These are phyloP conservation scores for Pegoplata infirma DNA, from an alignment of 2,888 invertebrate genomes.

Conservation along the genomic window DNA sequence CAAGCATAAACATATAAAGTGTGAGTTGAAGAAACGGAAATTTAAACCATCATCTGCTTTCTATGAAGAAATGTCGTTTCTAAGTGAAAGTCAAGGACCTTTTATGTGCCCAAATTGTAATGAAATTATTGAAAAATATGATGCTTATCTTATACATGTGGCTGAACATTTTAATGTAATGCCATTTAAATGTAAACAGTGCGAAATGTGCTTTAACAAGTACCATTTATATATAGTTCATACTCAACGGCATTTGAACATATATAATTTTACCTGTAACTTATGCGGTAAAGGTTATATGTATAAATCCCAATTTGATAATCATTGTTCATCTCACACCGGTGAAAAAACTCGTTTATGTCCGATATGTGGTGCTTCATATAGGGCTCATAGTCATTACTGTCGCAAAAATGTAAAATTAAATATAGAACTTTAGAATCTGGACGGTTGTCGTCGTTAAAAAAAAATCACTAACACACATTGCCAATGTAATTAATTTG, in stretches of 20 bases:
- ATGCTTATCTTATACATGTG: slow-evolving; percentile 53
- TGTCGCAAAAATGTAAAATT: no score
- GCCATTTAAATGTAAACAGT: slow-evolving; percentile 55
- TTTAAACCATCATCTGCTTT: slow-evolving; percentile 37
- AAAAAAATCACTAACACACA: no score
- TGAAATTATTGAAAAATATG: slow-evolving; percentile 50
- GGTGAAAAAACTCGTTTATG: slow-evolving; percentile 66
- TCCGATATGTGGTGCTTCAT: slow-evolving; percentile 66
- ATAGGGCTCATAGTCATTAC: slow-evolving; percentile 62
- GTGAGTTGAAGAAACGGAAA: slow-evolving; percentile 23
- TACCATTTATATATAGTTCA: slow-evolving; percentile 48
- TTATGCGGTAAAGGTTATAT: slow-evolving; percentile 53
- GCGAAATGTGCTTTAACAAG: slow-evolving; percentile 46
- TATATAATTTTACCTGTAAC: slow-evolving; percentile 51
- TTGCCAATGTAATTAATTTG: no score
- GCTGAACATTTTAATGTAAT: slow-evolving; percentile 47
- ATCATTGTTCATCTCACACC: slow-evolving; percentile 64
- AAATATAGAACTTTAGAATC: no score
- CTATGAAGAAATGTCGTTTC: slow-evolving; percentile 42
- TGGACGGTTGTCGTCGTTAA: no score
- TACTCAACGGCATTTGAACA: slow-evolving; percentile 51
- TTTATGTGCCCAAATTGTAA: slow-evolving; percentile 50
- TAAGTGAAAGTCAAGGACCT: slow-evolving; percentile 50
- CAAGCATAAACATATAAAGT: neutral
- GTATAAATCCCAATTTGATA: slow-evolving; percentile 40